These are phyloP conservation scores for Junonia oenone DNA, from an alignment of 2,888 invertebrate genomes.

Conservation along the genomic window DNA sequence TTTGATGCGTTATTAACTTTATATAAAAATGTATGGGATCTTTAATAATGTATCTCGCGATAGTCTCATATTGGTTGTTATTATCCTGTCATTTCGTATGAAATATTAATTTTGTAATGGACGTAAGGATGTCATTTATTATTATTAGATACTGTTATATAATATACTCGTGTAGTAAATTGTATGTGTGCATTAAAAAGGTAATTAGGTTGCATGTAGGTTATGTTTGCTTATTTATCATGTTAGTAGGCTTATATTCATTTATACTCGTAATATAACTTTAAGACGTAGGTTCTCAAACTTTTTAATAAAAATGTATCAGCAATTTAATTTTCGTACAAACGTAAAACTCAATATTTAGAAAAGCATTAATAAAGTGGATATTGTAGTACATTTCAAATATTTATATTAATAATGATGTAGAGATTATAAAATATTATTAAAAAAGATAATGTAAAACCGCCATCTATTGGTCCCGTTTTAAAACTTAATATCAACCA, in stretches of 20 bases:
- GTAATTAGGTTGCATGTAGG: neutral
- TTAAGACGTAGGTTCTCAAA: too few relatives aligned
- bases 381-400: too few relatives aligned
- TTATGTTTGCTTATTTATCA: neutral
- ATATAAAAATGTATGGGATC: constrained; percentile 2
- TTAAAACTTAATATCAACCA: neutral
- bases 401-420: too few relatives aligned
- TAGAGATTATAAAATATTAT: too few relatives aligned
- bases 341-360: too few relatives aligned
- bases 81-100: constrained; percentile 17
- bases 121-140: neutral
- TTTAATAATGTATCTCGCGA: neutral
- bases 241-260: too few relatives aligned
- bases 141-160: neutral
- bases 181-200: neutral
- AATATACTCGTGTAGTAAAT: neutral
- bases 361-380: too few relatives aligned
- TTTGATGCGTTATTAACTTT: constrained; percentile 5
- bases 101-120: constrained; percentile 1
- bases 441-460: too few relatives aligned
- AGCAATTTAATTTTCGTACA: too few relatives aligned
- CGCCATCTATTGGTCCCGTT: too few relatives aligned
- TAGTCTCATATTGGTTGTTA: neutral
- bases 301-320: too few relatives aligned
- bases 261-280: too few relatives aligned